Conservation (phyloP, 2,888 invertebrate species). For the Cephus pulcher region DNA sequence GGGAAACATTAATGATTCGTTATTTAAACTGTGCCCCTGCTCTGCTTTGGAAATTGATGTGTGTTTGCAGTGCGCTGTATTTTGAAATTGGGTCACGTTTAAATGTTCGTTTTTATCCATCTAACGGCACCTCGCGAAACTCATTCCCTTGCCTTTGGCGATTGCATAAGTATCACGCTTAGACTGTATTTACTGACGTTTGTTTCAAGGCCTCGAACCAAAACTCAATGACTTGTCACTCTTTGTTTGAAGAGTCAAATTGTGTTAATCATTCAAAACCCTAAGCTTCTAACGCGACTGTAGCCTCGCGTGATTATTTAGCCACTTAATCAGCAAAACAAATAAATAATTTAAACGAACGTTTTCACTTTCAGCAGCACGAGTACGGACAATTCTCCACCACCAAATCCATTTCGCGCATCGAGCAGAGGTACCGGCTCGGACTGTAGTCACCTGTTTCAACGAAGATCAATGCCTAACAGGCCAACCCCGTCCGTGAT, state of each 20-base stretch:
- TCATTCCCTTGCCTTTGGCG: not conserved
- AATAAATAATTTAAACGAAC: not conserved
- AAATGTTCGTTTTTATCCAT: not conserved
- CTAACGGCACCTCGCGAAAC: not conserved
- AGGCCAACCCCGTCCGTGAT: slow-evolving; percentile 38
- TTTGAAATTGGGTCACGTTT: slow-evolving; percentile 17
- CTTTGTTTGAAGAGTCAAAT: not conserved
- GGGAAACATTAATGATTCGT: not conserved
- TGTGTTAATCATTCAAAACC: not conserved
- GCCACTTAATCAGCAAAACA: not conserved
- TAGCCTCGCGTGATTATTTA: not conserved
- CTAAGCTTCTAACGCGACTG: not conserved
- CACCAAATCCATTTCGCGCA: slow-evolving; percentile 51
- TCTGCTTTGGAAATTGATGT: not conserved
- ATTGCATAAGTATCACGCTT: slow-evolving; percentile 19
- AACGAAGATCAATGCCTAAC: slow-evolving; percentile 48
- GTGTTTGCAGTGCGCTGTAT: not conserved
- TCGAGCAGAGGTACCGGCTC: slow-evolving; percentile 35
- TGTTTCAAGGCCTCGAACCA: slow-evolving; percentile 23
- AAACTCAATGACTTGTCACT: slow-evolving; percentile 24
- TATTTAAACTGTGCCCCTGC: not conserved
- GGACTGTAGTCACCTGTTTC: slow-evolving; percentile 45
- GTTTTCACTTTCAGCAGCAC: slow-evolving; percentile 37
- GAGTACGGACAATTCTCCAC: slow-evolving; percentile 38
- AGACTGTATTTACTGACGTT: slow-evolving; percentile 16